Evolutionary conservation across 2,113 vertebrate species (phyloP).

Genomic region (Scolopax mira): DNA sequence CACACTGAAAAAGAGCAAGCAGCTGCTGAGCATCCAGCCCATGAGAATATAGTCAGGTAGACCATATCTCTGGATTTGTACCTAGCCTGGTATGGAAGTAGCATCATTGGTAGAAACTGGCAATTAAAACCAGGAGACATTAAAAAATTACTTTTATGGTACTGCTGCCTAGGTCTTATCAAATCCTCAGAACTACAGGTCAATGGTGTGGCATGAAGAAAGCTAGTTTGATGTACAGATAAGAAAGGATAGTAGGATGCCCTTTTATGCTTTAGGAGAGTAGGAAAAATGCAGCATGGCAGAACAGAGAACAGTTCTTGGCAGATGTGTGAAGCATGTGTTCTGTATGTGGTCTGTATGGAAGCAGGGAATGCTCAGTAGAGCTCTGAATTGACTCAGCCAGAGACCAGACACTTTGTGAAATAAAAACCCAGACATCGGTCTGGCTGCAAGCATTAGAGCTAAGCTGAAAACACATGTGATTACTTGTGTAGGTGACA

Average conservation of each 20-base stretch:
- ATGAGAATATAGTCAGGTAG: neutral
- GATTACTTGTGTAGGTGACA: constrained; percentile 40
- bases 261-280: neutral
- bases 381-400: constrained; percentile 7
- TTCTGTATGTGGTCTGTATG: neutral
- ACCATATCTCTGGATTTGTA: neutral
- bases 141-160: neutral
- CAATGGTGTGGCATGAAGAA: neutral
- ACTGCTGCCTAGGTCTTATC: neutral
- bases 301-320: neutral
- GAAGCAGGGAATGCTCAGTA: neutral
- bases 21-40: neutral
- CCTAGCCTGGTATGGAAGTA: neutral
- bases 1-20: neutral
- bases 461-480: constrained; percentile 43
- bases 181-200: neutral
- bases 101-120: neutral
- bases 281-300: neutral
- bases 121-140: neutral
- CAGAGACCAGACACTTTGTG: neutral
- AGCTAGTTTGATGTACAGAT: neutral
- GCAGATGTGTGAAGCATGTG: neutral
- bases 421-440: constrained; percentile 58
- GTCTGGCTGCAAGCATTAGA: constrained; percentile 36
- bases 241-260: neutral